These are phyloP conservation scores for Ageneiosus marmoratus DNA, from an alignment of 2,113 vertebrate species.

Conservation along the genomic window DNA sequence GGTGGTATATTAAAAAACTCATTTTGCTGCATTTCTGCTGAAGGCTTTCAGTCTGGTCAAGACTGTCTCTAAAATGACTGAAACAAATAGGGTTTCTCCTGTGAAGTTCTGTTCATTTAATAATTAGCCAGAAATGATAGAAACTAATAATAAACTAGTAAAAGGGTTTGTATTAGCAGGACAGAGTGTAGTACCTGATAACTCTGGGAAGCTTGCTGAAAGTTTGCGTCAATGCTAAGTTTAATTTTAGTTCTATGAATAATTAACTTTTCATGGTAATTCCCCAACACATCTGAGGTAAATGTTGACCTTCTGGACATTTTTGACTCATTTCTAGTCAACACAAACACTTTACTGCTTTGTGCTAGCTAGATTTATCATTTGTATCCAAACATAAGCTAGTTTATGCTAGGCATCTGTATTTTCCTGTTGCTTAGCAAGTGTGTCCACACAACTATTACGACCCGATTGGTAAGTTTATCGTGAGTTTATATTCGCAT, in stretches of 20 bases:
- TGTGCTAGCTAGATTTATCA: background rate
- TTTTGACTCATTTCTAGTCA: background rate
- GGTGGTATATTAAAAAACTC: slow-evolving; percentile 42
- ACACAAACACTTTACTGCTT: background rate
- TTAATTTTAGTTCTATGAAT: background rate
- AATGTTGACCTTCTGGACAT: background rate
- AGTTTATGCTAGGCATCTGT: background rate
- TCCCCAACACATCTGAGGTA: background rate
- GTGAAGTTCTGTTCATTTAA: background rate
- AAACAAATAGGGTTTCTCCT: background rate
- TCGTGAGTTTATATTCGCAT: background rate
- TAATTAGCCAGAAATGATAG: background rate
- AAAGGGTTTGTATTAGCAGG: background rate
- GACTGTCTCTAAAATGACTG: slow-evolving; percentile 8
- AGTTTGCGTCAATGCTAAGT: background rate
- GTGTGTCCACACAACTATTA: background rate
- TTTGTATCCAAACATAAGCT: background rate
- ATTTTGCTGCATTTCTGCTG: slow-evolving; percentile 16
- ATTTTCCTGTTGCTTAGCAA: background rate
- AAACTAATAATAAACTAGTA: background rate
- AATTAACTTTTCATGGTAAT: background rate
- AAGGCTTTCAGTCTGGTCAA: background rate
- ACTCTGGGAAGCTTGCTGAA: background rate
- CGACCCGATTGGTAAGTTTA: background rate
- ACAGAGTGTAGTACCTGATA: background rate